These are phyloP conservation scores for Diplosoma virens DNA, from an alignment of 23 tunicate genomes.

Conservation along the genomic window DNA sequence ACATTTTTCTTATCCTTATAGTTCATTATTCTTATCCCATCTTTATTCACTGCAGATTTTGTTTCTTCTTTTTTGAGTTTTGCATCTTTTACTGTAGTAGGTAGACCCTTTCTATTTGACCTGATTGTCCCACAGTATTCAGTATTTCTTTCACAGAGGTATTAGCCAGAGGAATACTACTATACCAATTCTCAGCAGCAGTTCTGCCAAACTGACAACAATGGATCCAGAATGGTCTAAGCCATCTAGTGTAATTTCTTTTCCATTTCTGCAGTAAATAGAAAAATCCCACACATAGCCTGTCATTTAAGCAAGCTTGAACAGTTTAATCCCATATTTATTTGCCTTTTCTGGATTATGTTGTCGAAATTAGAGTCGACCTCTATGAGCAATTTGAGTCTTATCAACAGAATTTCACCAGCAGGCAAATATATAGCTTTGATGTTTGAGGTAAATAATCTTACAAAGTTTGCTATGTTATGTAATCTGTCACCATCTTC, in stretches of 20 bases:
- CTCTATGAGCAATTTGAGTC: too few relatives aligned
- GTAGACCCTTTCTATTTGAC: too few relatives aligned
- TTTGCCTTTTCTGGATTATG: too few relatives aligned
- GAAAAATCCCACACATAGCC: too few relatives aligned
- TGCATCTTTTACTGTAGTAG: not conserved
- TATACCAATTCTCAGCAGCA: not conserved
- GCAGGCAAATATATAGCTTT: not conserved
- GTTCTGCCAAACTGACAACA: not conserved
- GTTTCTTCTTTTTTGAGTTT: not conserved
- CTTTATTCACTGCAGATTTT: not conserved
- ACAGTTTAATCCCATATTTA: too few relatives aligned
- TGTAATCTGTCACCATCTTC: not conserved
- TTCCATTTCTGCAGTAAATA: too few relatives aligned
- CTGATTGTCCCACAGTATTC: not conserved
- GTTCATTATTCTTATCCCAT: not conserved
- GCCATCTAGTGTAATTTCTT: not conserved
- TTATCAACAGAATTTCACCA: too few relatives aligned
- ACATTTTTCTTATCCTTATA: too few relatives aligned
- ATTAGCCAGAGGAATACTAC: not conserved
- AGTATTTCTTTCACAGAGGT: not conserved
- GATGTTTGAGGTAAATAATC: not conserved
- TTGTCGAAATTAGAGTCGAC: too few relatives aligned
- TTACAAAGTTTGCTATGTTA: not conserved
- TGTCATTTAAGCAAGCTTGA: too few relatives aligned
- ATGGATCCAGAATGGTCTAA: not conserved